Evolutionary conservation across 2,113 vertebrate genomes (phyloP).

Genomic region (Albula glossodonta): DNA sequence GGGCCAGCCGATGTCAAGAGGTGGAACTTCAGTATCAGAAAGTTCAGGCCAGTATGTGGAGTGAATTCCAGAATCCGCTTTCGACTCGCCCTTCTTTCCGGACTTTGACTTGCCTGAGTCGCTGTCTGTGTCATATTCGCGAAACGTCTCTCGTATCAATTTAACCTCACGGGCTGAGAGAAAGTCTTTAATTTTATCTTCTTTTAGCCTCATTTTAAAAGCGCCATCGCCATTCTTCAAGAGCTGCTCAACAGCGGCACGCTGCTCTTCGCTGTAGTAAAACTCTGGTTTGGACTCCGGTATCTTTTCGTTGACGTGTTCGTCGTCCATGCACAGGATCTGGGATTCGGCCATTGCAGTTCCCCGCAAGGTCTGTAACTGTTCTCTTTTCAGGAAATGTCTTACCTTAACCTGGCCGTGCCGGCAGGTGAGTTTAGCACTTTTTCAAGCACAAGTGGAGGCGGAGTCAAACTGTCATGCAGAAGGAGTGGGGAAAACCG

Average conservation of each 20-base stretch:
- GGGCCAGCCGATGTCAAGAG: conserved; percentile 90
- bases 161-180: conserved; percentile 79
- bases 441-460: background rate
- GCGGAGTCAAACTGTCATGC: conserved; percentile 19
- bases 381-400: background rate
- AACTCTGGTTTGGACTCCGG: conserved; percentile 81
- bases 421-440: conserved; percentile 37
- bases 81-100: conserved; percentile 51
- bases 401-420: conserved; percentile 40
- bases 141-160: conserved; percentile 69
- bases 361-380: conserved; percentile 5
- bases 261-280: conserved; percentile 94
- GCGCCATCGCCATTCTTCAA: conserved; percentile 76
- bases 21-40: conserved; percentile 88
- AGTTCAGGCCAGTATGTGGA: conserved; percentile 90
- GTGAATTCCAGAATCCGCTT: conserved; percentile 66
- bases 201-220: conserved; percentile 75
- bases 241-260: conserved; percentile 82
- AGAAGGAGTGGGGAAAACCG: background rate
- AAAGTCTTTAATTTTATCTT: conserved; percentile 80
- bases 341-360: conserved; percentile 88
- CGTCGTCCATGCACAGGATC: conserved; percentile 83
- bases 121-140: conserved; percentile 64
- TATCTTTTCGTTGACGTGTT: conserved; percentile 84
- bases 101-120: conserved; percentile 57